phyloP scores from a whole-genome alignment of 2,888 invertebrate species.

The Sinodicranocentrus sp. region DNA sequence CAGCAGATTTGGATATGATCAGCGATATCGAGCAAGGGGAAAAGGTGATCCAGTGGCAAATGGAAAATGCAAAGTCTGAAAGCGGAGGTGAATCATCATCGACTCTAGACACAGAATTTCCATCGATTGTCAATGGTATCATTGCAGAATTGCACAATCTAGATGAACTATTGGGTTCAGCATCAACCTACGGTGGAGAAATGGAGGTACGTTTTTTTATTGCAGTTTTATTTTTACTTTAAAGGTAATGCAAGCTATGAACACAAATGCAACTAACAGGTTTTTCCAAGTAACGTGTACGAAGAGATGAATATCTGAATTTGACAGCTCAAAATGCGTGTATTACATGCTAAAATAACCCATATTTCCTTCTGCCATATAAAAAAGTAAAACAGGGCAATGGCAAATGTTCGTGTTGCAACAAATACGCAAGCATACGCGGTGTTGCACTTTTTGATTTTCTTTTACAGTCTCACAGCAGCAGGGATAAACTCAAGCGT shows the following conservation, averaged over 20 bases:
- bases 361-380: too few species aligned
- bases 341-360: too few species aligned
- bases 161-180: slow-evolving; percentile 49
- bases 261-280: too few species aligned
- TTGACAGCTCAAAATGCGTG: too few species aligned
- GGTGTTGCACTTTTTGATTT: slow-evolving; percentile 36
- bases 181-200: slow-evolving; percentile 19
- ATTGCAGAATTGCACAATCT: slow-evolving; percentile 65
- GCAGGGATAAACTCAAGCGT: too few species aligned
- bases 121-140: slow-evolving; percentile 61
- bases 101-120: slow-evolving; percentile 49
- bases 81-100: slow-evolving; percentile 23
- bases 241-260: too few species aligned
- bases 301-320: too few species aligned
- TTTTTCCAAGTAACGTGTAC: too few species aligned
- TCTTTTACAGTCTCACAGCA: neutral
- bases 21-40: slow-evolving; percentile 60
- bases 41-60: slow-evolving; percentile 62
- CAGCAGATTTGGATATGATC: slow-evolving; percentile 34
- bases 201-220: slow-evolving; percentile 39
- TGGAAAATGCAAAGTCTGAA: slow-evolving; percentile 48
- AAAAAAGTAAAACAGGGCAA: slow-evolving; percentile 54
- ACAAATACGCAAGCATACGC: neutral
- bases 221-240: too few species aligned
- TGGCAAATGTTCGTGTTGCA: slow-evolving; percentile 46